A percentile compares a stretch with the other conserved stretches of the same genome.
Conservation (phyloP, 2,797 vertebrate species). For the Gambusia yucatana region DNA sequence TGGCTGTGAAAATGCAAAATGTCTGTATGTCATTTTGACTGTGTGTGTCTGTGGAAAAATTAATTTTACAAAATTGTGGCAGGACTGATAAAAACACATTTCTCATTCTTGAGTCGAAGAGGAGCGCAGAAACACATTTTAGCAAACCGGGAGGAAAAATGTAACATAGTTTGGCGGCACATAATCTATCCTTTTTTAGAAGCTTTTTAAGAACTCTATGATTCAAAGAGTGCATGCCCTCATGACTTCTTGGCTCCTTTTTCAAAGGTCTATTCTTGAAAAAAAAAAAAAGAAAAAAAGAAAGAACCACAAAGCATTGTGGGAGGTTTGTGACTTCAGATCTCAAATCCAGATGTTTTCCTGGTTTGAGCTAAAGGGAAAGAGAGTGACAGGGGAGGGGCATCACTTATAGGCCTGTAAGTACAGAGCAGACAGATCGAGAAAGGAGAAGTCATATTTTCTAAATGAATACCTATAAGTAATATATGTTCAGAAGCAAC, state of each 20-base stretch:
- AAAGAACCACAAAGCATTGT: conserved; percentile 37
- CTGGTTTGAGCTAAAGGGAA: conserved; percentile 33
- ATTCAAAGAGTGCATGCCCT: conserved; percentile 27
- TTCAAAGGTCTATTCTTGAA: conserved; percentile 45
- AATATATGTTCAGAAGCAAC: not conserved
- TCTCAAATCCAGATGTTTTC: conserved; percentile 66
- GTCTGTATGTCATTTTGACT: not conserved
- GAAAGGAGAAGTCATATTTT: conserved; percentile 10
- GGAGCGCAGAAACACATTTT: not conserved
- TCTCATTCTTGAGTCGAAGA: not conserved
- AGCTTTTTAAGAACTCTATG: conserved; percentile 24
- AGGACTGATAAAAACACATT: not conserved
- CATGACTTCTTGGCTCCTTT: conserved; percentile 33
- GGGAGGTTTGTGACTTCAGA: conserved; percentile 55
- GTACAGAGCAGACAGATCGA: conserved; percentile 10
- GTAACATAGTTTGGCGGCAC: conserved; percentile 7
- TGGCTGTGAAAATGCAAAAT: not conserved
- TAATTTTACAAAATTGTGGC: not conserved
- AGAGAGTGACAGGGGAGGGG: conserved; percentile 17
- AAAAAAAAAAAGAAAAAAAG: not conserved
- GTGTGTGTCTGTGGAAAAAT: not conserved
- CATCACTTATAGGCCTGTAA: conserved; percentile 21
- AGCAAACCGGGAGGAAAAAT: conserved; percentile 18
- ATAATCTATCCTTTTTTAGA: conserved; percentile 13
- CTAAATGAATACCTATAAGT: conserved; percentile 7